Base-by-base conservation (phyloP, 2,888 invertebrate genomes). In the Brachypalpus laphriformis region DNA sequence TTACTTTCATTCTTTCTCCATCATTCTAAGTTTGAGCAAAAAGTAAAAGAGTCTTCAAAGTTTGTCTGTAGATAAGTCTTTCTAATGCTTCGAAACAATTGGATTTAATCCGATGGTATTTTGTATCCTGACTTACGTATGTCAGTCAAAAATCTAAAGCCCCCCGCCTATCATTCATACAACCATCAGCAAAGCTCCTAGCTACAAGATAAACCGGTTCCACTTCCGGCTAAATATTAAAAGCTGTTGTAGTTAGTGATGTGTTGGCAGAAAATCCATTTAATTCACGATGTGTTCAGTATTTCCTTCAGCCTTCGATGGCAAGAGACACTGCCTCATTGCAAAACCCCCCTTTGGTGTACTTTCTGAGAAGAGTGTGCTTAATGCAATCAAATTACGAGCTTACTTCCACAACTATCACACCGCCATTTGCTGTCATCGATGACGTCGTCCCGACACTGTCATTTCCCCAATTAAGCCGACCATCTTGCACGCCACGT, bases 371-470 rank as follows among this genome's bases (percentile, higher is more conserved):
- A 66, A 66, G 56, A 51, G 70, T 74, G 63, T 51, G 42, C 45
- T 70, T 82, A 82, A 82, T 77, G 77, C 70, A 77, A 66, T 77
- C 40, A 63, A 74, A 59, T 77, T 61, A 59, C 42, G 18, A 42
- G 28, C 80, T 75, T 68, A 78, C 65, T 57, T 47, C 51, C 65
- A 37, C 57, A 42, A 31, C 45, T 31, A 45, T 42, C 18, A 31
- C 61, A 54, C 56, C 70, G 49, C 34, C 37, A 34, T 63, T 78
- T 40, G 37, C 72, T 68, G 72, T 61, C 74, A 83, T 74, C 80
- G 54, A 85, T 85, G 75, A 75, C 80, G 68, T 56, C 34, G 72
- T 78, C 45, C 14, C 47, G 77, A 65, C 75, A 42, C 45, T 42
- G 56, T 78, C 61, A 66, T 72, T 51, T 57, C 8, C 18, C 61